phyloP scores from a whole-genome alignment of 2,888 invertebrate species.

The Lottia scabra region DNA sequence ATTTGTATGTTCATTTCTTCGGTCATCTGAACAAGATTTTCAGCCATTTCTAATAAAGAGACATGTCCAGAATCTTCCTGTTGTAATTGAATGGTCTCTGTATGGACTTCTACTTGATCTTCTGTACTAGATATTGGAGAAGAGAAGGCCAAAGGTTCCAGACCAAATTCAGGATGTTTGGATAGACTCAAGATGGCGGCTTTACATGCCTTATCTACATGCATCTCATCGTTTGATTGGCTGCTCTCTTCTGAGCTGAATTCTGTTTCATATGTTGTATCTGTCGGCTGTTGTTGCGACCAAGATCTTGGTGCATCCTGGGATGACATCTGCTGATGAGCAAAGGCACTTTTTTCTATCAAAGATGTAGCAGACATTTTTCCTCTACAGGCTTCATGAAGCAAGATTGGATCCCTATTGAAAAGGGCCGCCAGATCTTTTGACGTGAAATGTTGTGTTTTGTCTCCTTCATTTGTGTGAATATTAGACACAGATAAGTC shows the following conservation, averaged over 20 bases:
- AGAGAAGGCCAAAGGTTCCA: not conserved
- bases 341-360: slow-evolving; percentile 12
- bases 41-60: slow-evolving; percentile 51
- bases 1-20: slow-evolving; percentile 40
- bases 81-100: not conserved
- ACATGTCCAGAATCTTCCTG: slow-evolving; percentile 26
- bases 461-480: slow-evolving; percentile 57
- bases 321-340: not conserved
- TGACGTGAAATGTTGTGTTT: slow-evolving; percentile 59
- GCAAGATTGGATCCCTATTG: slow-evolving; percentile 25
- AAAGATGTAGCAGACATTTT: slow-evolving; percentile 1
- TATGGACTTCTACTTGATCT: not conserved
- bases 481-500: slow-evolving; percentile 67
- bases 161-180: not conserved
- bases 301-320: not conserved
- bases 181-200: not conserved
- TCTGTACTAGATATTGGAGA: not conserved
- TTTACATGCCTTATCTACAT: slow-evolving; percentile 20
- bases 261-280: not conserved
- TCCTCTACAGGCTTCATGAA: slow-evolving; percentile 10
- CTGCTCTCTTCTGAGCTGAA: slow-evolving; percentile 40
- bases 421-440: slow-evolving; percentile 53
- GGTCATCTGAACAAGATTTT: slow-evolving; percentile 51
- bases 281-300: not conserved
- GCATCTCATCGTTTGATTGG: slow-evolving; percentile 39